Percentiles rank a stretch among this genome's conserved stretches.
These are phyloP conservation scores for Sternarchorhynchus goeldii DNA, from an alignment of 2,797 vertebrate species.

Conservation along the genomic window DNA sequence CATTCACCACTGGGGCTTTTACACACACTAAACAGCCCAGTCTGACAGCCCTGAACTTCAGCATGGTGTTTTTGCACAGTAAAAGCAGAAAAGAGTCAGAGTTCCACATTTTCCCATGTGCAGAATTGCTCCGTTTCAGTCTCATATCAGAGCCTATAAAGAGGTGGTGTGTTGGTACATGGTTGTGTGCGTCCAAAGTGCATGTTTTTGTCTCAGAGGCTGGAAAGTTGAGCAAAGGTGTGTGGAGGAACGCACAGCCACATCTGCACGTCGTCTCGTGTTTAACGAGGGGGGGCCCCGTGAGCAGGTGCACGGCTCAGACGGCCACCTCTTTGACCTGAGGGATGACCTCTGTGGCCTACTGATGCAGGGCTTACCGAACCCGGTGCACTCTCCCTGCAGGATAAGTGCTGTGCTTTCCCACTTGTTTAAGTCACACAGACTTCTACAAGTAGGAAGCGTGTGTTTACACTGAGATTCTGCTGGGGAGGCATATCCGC, in stretches of 20 bases:
- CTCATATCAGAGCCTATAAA: constrained; percentile 61
- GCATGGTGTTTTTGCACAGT: constrained; percentile 39
- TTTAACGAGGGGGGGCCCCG: constrained; percentile 52
- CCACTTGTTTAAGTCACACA: constrained; percentile 19
- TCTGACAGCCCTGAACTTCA: constrained; percentile 40
- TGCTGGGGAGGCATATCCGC: constrained; percentile 5
- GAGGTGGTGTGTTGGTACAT: constrained; percentile 46
- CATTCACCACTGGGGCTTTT: constrained; percentile 57
- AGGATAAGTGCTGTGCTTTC: constrained; percentile 5
- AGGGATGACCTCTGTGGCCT: constrained; percentile 54
- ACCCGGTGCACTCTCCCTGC: constrained; percentile 36
- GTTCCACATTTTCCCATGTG: constrained; percentile 60
- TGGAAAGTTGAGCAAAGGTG: constrained; percentile 45
- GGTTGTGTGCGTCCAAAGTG: constrained; percentile 36
- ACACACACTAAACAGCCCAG: constrained; percentile 39
- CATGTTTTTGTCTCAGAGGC: constrained; percentile 42
- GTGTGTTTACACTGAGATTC: constrained; percentile 27
- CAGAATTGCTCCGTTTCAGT: constrained; percentile 56
- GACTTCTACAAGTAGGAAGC: constrained; percentile 20
- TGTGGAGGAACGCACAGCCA: constrained; percentile 42
- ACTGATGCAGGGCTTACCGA: constrained; percentile 55
- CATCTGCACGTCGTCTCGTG: constrained; percentile 67
- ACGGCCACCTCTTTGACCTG: constrained; percentile 50
- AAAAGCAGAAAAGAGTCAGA: constrained; percentile 42
- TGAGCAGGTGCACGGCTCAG: constrained; percentile 69